A percentile compares a stretch with the other conserved stretches of the same genome.
Conservation (phyloP, 2,797 vertebrate species). For the Tympanoctomys barrerae region DNA sequence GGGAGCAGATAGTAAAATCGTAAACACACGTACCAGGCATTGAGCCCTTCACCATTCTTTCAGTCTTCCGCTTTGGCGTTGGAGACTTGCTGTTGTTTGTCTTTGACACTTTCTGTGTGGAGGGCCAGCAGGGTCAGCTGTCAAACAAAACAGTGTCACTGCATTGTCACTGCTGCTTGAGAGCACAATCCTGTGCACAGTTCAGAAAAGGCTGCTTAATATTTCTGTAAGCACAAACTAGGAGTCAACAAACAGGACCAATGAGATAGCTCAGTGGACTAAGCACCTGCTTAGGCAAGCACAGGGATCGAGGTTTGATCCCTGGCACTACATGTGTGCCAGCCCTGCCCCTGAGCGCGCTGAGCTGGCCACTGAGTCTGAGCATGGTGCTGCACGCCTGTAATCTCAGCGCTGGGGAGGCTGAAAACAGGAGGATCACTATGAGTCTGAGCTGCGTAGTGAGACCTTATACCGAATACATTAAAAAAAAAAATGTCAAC, state of each 20-base stretch:
- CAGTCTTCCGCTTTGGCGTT: background rate
- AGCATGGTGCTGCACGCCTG: too few relatives aligned
- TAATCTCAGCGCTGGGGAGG: too few relatives aligned
- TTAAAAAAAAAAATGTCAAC: too few relatives aligned
- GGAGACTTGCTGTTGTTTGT: background rate
- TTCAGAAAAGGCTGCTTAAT: constrained; percentile 15
- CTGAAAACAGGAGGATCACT: too few relatives aligned
- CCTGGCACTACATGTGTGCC: too few relatives aligned
- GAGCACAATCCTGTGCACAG: background rate
- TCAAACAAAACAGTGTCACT: background rate
- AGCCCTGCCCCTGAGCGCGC: too few relatives aligned
- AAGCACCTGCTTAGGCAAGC: too few relatives aligned
- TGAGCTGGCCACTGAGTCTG: too few relatives aligned
- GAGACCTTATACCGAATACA: too few relatives aligned
- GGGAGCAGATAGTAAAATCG: constrained; percentile 14
- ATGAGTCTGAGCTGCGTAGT: too few relatives aligned
- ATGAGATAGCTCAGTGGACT: too few relatives aligned
- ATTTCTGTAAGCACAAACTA: background rate
- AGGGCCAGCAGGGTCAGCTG: background rate
- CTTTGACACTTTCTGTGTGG: background rate
- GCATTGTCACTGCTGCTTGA: background rate
- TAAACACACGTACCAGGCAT: background rate
- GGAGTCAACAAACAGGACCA: background rate
- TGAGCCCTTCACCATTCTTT: background rate
- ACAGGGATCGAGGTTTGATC: too few relatives aligned